Evolutionary conservation across 2,113 vertebrate genomes (phyloP).

Genomic region (Gorsachius goisagi): DNA sequence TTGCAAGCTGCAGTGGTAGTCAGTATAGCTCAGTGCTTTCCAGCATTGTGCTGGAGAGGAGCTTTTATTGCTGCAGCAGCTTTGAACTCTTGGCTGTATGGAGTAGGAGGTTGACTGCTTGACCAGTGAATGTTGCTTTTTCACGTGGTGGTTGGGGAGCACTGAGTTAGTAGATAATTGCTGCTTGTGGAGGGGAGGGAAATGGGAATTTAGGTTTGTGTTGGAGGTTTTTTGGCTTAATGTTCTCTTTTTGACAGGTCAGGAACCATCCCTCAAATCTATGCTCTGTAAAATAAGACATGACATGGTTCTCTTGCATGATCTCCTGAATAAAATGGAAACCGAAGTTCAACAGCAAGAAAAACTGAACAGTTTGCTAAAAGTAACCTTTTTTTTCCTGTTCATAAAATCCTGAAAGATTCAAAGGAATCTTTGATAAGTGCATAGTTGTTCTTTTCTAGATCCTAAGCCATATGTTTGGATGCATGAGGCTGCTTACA

Average conservation of each 20-base stretch:
- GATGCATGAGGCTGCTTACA: background rate
- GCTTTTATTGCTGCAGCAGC: background rate
- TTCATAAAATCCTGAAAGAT: background rate
- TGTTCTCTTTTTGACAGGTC: background rate
- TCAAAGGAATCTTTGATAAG: background rate
- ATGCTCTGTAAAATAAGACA: slow-evolving; percentile 38
- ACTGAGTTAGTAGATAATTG: background rate
- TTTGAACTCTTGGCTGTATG: background rate
- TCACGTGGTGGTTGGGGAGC: background rate
- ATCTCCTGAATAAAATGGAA: slow-evolving; percentile 67
- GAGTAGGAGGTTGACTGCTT: background rate
- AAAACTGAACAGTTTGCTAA: slow-evolving; percentile 29
- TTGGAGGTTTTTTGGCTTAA: background rate
- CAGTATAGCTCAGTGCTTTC: background rate
- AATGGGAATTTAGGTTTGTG: background rate
- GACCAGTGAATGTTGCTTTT: background rate
- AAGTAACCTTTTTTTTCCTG: slow-evolving; percentile 52
- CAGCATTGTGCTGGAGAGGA: background rate
- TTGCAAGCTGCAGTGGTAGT: background rate
- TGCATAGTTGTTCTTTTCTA: background rate
- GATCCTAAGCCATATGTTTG: background rate
- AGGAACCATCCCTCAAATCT: slow-evolving; percentile 2
- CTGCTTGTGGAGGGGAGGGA: background rate
- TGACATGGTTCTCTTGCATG: slow-evolving; percentile 36
- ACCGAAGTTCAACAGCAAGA: slow-evolving; percentile 52